Base-by-base conservation (phyloP, 2,113 vertebrate genomes). In the Proteles cristata region DNA sequence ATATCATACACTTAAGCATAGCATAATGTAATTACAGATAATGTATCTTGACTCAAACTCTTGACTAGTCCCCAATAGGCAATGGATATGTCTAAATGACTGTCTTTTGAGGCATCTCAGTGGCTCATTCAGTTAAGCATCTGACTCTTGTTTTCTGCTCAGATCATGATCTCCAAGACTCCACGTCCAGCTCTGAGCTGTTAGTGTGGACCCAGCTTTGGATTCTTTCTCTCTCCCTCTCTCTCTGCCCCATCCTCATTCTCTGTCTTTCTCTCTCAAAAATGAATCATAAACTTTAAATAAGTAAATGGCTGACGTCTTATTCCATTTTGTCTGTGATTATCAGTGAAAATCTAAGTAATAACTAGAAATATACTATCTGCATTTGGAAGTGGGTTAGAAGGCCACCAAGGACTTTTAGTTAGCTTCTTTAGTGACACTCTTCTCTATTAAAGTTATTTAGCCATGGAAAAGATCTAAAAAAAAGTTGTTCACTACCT, bases 391-490 rank as follows among this genome's bases (percentile, higher is more conserved):
- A 80, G 28, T 80, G 55, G n/a, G 2, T 21, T 39, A 84, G 79
- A 80, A 86, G 50, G 53, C 12, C 58, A 35, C 14, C 4, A 58
- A 50, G 14, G 66, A 76, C 11, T 33, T 95, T 71, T 63, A 88
- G 74, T 87, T 82, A 80, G 55, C 21, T 90, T 48, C 28, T 96
- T 48, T 68, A 65, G 17, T 88, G 21, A 92, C 21, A 88, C 0
- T 82, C 45, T 84, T 94, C 16, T 26, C 23, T 28, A n/a, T 94
- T 58, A 89, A 93, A 95, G 48, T 74, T 90, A 83, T 83, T 92
- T 93, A 61, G 31, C 35, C 87, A 92, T 73, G 53, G 48, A 90
- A 97, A 96, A 90, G 31, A 85, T 95, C 74, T 84, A 92, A 90
- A 12, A 80, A 80, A 69, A 79, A 31, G n/a, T 88, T 95, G 33